Conservation (phyloP, 2,113 vertebrate genomes). For the Candoia aspera region DNA sequence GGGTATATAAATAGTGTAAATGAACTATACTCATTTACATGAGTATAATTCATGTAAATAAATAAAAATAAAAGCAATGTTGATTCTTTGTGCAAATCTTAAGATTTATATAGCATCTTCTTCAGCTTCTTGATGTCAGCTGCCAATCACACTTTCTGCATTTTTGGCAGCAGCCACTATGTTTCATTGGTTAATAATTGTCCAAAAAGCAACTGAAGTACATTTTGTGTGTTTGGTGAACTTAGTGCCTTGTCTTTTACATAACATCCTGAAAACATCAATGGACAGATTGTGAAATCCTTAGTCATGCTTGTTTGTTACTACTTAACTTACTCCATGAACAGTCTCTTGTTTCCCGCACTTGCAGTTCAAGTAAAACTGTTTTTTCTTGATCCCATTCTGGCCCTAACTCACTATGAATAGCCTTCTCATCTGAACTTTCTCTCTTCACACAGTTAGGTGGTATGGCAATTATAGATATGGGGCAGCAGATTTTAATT, state of each 20-base stretch:
- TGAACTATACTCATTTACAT: background rate
- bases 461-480: background rate
- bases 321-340: background rate
- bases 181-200: background rate
- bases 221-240: background rate
- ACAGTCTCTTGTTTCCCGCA: background rate
- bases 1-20: background rate
- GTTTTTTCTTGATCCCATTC: background rate
- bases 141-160: conserved; percentile 9
- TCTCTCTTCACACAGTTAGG: background rate
- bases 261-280: conserved; percentile 19
- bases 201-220: conserved; percentile 4
- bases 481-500: conserved; percentile 34
- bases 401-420: background rate
- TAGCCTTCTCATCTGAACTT: background rate
- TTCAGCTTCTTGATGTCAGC: background rate
- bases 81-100: conserved; percentile 9
- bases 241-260: conserved; percentile 3
- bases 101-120: conserved; percentile 13
- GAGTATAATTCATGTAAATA: too few species aligned
- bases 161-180: background rate
- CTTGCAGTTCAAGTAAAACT: background rate
- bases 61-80: background rate
- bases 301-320: conserved; percentile 26
- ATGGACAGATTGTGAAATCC: conserved; percentile 15